These are phyloP conservation scores for Spodoptera exigua DNA, from an alignment of 2,888 invertebrate species.

Conservation along the genomic window DNA sequence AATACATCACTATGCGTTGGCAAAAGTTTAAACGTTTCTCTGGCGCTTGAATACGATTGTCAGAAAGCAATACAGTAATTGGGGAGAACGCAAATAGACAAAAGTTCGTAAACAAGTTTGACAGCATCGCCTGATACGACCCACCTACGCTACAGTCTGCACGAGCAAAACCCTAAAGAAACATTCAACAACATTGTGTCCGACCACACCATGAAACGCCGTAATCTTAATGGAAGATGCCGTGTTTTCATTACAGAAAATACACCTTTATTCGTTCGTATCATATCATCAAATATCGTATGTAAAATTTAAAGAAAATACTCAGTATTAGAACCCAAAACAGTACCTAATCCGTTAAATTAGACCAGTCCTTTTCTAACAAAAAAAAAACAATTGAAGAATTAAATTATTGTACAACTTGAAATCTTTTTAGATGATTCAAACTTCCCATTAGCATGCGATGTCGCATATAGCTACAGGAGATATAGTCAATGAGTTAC, in stretches of 20 bases:
- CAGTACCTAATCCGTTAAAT: no score
- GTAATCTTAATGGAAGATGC: slow-evolving; percentile 42
- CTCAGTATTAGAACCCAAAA: no score
- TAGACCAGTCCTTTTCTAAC: no score
- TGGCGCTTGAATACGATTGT: slow-evolving; percentile 72
- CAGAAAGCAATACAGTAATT: slow-evolving; percentile 71
- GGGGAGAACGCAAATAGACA: slow-evolving; percentile 75
- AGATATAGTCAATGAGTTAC: slow-evolving; percentile 54
- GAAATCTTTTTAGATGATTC: no score
- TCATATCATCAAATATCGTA: background rate
- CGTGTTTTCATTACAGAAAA: slow-evolving; percentile 24
- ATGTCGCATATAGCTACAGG: slow-evolving; percentile 17
- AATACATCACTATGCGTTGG: slow-evolving; percentile 58
- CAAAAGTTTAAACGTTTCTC: slow-evolving; percentile 62
- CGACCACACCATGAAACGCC: slow-evolving; percentile 42
- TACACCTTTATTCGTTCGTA: slow-evolving; percentile 4
- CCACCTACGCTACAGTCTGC: slow-evolving; percentile 69
- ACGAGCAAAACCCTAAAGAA: slow-evolving; percentile 67
- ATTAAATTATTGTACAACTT: no score
- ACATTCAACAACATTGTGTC: slow-evolving; percentile 66
- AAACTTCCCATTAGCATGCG: no score
- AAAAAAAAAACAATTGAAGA: no score
- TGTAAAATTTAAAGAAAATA: background rate
- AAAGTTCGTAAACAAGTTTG: slow-evolving; percentile 82
- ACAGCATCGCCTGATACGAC: slow-evolving; percentile 74